phyloP scores from a whole-genome alignment of 2,888 invertebrate species.

The Sinodicranocentrus sp. region DNA sequence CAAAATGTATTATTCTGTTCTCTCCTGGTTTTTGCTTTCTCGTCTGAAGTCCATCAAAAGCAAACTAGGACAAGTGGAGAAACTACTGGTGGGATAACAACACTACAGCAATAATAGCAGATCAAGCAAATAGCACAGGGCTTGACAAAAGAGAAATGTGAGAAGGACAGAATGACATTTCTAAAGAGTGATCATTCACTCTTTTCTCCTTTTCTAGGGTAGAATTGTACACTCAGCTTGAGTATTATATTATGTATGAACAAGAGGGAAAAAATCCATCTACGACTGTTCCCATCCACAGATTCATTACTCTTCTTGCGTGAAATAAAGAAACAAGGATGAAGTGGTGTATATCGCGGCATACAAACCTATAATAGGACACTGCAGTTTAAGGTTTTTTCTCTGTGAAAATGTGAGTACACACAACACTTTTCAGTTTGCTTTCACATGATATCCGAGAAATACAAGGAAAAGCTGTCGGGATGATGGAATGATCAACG shows the following conservation, averaged over 20 bases:
- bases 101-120: too few species aligned
- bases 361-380: too few species aligned
- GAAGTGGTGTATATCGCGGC: too few species aligned
- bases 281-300: constrained; percentile 40
- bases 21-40: neutral
- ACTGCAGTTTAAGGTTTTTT: too few species aligned
- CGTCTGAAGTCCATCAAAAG: neutral
- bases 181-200: constrained; percentile 67
- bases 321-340: neutral
- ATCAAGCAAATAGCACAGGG: constrained; percentile 48
- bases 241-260: neutral
- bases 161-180: constrained; percentile 64
- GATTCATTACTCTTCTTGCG: constrained; percentile 53
- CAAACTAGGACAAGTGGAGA: too few species aligned
- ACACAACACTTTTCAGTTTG: too few species aligned
- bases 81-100: too few species aligned
- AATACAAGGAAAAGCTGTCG: constrained; percentile 18
- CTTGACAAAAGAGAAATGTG: constrained; percentile 62
- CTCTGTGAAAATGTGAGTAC: too few species aligned
- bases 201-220: constrained; percentile 24
- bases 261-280: constrained; percentile 42
- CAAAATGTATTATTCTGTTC: neutral
- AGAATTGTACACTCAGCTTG: neutral
- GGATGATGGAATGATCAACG: constrained; percentile 4
- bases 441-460: too few species aligned